Conservation (phyloP, 1,140 invertebrate species). For the Galendromus occidentalis region DNA sequence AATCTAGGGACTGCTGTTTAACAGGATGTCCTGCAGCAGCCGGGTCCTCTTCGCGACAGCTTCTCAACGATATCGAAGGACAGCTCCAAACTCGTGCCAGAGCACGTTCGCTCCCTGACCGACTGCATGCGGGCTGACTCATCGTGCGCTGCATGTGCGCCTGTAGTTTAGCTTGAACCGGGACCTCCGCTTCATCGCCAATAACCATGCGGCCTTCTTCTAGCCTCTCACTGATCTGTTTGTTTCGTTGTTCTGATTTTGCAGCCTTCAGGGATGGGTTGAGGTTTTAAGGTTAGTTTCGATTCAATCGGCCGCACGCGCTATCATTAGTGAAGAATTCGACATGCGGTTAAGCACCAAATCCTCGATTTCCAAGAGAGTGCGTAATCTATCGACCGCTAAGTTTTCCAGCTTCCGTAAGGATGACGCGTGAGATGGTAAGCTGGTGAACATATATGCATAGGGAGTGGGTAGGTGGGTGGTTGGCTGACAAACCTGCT, state of each 20-base stretch:
- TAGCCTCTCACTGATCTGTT: constrained; percentile 6
- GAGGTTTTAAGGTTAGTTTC: not conserved
- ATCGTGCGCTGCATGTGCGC: constrained; percentile 3
- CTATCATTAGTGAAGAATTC: no score
- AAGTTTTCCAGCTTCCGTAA: no score
- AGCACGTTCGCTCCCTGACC: constrained; percentile 8
- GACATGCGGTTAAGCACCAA: no score
- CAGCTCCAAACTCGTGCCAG: constrained; percentile 20
- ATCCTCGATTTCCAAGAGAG: no score
- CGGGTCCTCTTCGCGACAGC: constrained; percentile 19
- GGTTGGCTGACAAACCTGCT: constrained; percentile 9
- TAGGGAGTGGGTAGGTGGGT: not conserved
- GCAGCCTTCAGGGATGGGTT: constrained; percentile 1
- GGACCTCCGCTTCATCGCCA: not conserved
- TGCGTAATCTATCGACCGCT: no score
- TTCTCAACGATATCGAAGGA: constrained; percentile 17
- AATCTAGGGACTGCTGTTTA: constrained; percentile 1
- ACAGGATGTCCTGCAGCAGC: not conserved
- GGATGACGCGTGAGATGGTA: no score
- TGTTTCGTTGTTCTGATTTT: constrained; percentile 5
- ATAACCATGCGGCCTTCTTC: constrained; percentile 13
- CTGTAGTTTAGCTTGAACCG: not conserved
- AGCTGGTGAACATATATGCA: no score
- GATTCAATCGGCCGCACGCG: no score
- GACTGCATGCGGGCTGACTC: not conserved